Evolutionary conservation across 53 echinoderm and acorn worm genomes (phyloP).

Genomic region (Holothuria leucospilota): DNA sequence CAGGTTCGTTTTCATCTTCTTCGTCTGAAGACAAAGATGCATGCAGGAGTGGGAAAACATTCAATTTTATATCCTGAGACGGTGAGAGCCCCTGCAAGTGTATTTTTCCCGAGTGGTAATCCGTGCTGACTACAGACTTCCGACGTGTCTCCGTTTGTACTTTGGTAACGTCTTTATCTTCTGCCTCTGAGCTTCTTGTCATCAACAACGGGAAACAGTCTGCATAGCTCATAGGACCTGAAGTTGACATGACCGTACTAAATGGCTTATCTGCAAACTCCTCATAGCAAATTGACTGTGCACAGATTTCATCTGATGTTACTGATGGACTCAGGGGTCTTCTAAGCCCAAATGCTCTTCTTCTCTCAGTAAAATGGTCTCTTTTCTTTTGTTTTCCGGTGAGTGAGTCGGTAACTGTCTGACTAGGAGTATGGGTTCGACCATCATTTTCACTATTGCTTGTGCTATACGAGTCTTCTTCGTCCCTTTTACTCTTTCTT

Average conservation of each 20-base stretch:
- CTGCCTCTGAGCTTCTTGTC: slow-evolving; percentile 73
- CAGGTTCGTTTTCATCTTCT: slow-evolving; percentile 26
- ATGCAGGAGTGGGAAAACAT: slow-evolving; percentile 76
- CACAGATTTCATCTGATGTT: slow-evolving; percentile 18
- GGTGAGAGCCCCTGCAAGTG: slow-evolving; percentile 4
- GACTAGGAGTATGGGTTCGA: too few species aligned
- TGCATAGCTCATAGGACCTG: slow-evolving; percentile 60
- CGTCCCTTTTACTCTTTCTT: slow-evolving; percentile 21
- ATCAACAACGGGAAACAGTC: slow-evolving; percentile 81
- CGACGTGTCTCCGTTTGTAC: slow-evolving; percentile 89
- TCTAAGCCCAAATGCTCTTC: slow-evolving; percentile 48
- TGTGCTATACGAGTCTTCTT: not conserved
- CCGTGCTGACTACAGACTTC: slow-evolving; percentile 79
- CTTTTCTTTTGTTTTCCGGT: too few species aligned
- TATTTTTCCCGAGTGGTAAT: slow-evolving; percentile 74
- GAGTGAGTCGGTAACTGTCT: too few species aligned
- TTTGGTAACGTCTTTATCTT: slow-evolving; percentile 80
- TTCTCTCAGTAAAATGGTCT: too few species aligned
- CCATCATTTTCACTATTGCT: too few species aligned
- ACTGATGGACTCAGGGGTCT: slow-evolving; percentile 68
- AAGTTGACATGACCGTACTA: slow-evolving; percentile 72
- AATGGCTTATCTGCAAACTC: slow-evolving; percentile 88
- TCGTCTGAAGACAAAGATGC: slow-evolving; percentile 57
- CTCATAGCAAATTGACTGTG: slow-evolving; percentile 56
- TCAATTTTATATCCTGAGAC: slow-evolving; percentile 33